Base-by-base conservation (phyloP, 2,888 invertebrate genomes). In the Morpho deidamia region DNA sequence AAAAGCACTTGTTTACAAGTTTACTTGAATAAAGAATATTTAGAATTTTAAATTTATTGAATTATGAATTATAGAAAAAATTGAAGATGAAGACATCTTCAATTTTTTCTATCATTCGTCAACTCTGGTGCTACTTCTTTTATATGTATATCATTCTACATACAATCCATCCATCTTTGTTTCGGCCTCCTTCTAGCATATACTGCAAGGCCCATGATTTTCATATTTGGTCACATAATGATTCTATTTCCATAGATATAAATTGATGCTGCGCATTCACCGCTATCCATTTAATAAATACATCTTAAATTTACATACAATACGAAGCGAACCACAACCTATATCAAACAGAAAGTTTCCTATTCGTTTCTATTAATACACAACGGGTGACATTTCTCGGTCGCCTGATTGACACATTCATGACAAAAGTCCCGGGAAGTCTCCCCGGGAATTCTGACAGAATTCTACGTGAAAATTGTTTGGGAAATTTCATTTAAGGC, bases 361-460 rank as follows among this genome's bases (percentile, higher is more conserved):
- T 10, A 10, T 32, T 32, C 11, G 1, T 12, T 8, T 34, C 40
- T 41, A 48, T 48, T 48, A 41, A 41, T 48, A 48, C 40, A 48
- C 34, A 48, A 40, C 40, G 40, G 41, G 12, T 40, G 47, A 48
- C 47, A 40, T 40, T 48, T 48, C 8, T 34, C 12, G 48, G 40
- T 33, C 33, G n/a, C 12, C 44, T 57, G 57, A 57, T 51, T 57
- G 57, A 53, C 57, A 44, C 44, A 40, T 51, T 46, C 44, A 46
- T 42, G 47, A 57, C 56, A 56, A 56, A 56, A 40, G 53, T 34
- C 40, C 34, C 34, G 41, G 34, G 40, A 43, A 40, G 37, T 34
- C 40, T 34, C 12, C n/a, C 11, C 32, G 40, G 11, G 12, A 11
- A 11, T 34, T 39, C 10, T 38, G 48, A 40, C 40, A 48, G 34